Percentiles rank a stretch among this genome's conserved stretches.
These are phyloP conservation scores for Metellina segmentata DNA, from an alignment of 2,888 invertebrate genomes.

Conservation along the genomic window DNA sequence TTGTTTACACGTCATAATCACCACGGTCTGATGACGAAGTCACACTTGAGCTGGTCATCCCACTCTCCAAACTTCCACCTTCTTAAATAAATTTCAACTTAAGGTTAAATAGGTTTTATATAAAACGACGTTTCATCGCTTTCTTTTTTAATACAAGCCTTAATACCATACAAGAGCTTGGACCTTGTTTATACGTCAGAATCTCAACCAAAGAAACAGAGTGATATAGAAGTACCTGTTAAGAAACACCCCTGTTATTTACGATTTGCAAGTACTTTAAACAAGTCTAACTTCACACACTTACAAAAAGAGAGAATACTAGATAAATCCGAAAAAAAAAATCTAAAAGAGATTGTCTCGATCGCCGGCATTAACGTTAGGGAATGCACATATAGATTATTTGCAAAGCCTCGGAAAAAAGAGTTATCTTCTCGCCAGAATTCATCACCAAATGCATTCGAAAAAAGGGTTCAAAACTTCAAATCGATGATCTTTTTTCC, in stretches of 20 bases:
- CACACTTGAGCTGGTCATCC: too few relatives aligned
- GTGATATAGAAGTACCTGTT: not conserved
- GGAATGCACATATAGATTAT: constrained; percentile 23
- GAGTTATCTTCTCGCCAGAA: constrained; percentile 31
- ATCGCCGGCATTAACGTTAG: constrained; percentile 22
- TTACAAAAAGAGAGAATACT: not conserved
- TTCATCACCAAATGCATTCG: constrained; percentile 47
- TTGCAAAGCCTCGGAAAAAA: constrained; percentile 28
- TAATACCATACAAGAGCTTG: too few relatives aligned
- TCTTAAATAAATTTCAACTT: too few relatives aligned
- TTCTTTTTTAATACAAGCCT: too few relatives aligned
- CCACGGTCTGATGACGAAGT: too few relatives aligned
- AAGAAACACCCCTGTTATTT: not conserved
- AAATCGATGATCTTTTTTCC: constrained; percentile 50
- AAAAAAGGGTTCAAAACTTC: constrained; percentile 45
- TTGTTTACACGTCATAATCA: too few relatives aligned
- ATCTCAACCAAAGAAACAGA: too few relatives aligned
- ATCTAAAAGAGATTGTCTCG: constrained; percentile 16
- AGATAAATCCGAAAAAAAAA: not conserved
- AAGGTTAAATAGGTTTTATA: too few relatives aligned
- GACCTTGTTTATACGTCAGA: too few relatives aligned
- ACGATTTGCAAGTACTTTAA: not conserved
- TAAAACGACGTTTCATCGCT: too few relatives aligned
- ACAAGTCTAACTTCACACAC: not conserved
- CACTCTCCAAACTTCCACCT: too few relatives aligned